Conservation (phyloP, 2,113 vertebrate genomes). For the Pseudorasbora parva region DNA sequence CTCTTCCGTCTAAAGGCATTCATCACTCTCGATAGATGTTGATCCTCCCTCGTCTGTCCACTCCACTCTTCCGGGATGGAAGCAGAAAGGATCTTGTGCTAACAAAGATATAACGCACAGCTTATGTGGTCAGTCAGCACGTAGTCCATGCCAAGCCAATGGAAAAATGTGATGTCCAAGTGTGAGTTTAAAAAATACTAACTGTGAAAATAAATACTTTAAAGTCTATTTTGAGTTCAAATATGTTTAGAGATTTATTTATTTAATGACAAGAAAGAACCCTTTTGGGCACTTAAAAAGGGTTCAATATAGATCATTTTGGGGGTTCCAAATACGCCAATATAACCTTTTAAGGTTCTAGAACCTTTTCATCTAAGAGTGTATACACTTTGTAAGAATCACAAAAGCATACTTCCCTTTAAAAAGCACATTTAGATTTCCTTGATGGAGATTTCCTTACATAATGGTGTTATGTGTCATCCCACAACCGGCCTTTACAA, state of each 20-base stretch:
- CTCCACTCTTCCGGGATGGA: conserved; percentile 59
- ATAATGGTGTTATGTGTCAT: too few relatives aligned
- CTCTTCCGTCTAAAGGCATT: conserved; percentile 96
- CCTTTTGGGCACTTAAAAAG: too few relatives aligned
- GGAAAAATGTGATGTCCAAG: conserved; percentile 51
- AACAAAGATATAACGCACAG: conserved; percentile 74
- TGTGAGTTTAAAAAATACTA: conserved; percentile 38
- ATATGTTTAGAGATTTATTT: background rate
- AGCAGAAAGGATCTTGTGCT: conserved; percentile 69
- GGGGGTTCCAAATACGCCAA: too few relatives aligned
- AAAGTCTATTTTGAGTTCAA: background rate
- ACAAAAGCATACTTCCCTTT: too few relatives aligned
- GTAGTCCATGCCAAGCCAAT: conserved; percentile 40
- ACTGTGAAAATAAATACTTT: conserved; percentile 4
- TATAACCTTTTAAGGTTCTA: too few relatives aligned
- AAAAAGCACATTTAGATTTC: too few relatives aligned
- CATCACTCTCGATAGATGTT: conserved; percentile 94
- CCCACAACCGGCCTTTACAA: too few relatives aligned
- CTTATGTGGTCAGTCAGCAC: conserved; percentile 66
- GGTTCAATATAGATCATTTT: too few relatives aligned
- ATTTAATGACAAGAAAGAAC: too few relatives aligned
- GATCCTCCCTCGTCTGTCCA: conserved; percentile 80
- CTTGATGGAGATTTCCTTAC: too few relatives aligned
- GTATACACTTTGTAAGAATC: too few relatives aligned
- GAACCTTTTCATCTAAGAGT: too few relatives aligned